phyloP scores from a whole-genome alignment of 2,888 invertebrate genomes.

The Apodemia duryi region DNA sequence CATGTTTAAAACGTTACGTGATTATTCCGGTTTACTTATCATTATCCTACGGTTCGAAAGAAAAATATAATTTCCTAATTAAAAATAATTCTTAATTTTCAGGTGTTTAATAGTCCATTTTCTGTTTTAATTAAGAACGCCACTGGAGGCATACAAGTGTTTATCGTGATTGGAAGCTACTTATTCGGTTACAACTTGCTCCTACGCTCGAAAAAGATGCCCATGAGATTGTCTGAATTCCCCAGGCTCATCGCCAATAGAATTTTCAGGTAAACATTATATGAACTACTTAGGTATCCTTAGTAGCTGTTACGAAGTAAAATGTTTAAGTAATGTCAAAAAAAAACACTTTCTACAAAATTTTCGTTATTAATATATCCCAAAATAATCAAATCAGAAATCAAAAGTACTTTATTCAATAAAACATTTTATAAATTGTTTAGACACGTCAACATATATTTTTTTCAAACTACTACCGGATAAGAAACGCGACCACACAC shows the following conservation, averaged over 20 bases:
- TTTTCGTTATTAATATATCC: too few species aligned
- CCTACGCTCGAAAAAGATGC: conserved; percentile 33
- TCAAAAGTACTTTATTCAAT: too few species aligned
- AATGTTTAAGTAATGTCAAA: too few species aligned
- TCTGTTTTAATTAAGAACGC: conserved; percentile 38
- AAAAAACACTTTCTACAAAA: too few species aligned
- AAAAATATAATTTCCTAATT: too few species aligned
- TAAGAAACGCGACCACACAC: too few species aligned
- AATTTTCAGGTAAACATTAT: conserved; percentile 41
- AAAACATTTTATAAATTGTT: too few species aligned
- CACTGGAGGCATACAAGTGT: conserved; percentile 47
- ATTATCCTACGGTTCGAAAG: too few species aligned
- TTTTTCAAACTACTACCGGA: too few species aligned
- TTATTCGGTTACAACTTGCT: conserved; percentile 42
- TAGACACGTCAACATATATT: too few species aligned
- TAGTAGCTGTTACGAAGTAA: too few species aligned
- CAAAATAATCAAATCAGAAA: too few species aligned
- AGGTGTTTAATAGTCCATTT: conserved; percentile 2
- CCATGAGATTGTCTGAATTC: conserved; percentile 37
- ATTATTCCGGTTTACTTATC: not conserved
- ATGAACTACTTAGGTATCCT: not conserved
- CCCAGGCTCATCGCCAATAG: conserved; percentile 44
- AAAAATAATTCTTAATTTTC: not conserved
- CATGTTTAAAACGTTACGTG: not conserved
- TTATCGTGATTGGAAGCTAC: conserved; percentile 48